Evolutionary conservation across 2,797 vertebrate genomes (phyloP).

Genomic region (Liasis olivaceus): DNA sequence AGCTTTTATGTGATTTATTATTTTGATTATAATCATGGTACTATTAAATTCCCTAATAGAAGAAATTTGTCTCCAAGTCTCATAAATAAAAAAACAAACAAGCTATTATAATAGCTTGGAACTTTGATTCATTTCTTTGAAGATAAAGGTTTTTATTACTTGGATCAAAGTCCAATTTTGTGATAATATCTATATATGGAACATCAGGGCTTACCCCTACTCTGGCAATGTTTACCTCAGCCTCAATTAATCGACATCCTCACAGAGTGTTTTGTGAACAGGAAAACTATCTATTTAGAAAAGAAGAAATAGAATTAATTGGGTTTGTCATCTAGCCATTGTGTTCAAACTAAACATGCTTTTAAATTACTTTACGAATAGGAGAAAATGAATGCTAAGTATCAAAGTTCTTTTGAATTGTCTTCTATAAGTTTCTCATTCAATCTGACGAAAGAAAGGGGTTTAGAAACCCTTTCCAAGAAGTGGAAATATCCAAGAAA

Average conservation of each 20-base stretch:
- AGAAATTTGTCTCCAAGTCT: neutral
- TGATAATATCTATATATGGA: neutral
- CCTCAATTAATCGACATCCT: neutral
- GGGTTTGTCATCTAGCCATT: neutral
- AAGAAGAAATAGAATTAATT: neutral
- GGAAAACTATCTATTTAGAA: neutral
- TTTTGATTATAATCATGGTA: neutral
- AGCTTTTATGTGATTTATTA: neutral
- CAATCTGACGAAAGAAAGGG: neutral
- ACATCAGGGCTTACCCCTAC: neutral
- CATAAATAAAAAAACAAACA: neutral
- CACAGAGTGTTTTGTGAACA: neutral
- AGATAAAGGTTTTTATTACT: neutral
- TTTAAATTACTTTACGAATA: neutral
- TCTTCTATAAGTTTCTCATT: neutral
- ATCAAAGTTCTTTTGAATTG: neutral
- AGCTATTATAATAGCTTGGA: conserved; percentile 1
- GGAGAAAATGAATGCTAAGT: neutral
- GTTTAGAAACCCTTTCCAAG: neutral
- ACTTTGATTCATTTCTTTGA: conserved; percentile 2
- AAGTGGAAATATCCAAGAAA: neutral
- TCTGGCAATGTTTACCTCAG: neutral
- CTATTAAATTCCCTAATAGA: neutral
- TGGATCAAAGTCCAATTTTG: neutral
- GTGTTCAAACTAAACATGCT: neutral